Evolutionary conservation across 2,888 invertebrate species (phyloP).

Genomic region (Andrena praecox): DNA sequence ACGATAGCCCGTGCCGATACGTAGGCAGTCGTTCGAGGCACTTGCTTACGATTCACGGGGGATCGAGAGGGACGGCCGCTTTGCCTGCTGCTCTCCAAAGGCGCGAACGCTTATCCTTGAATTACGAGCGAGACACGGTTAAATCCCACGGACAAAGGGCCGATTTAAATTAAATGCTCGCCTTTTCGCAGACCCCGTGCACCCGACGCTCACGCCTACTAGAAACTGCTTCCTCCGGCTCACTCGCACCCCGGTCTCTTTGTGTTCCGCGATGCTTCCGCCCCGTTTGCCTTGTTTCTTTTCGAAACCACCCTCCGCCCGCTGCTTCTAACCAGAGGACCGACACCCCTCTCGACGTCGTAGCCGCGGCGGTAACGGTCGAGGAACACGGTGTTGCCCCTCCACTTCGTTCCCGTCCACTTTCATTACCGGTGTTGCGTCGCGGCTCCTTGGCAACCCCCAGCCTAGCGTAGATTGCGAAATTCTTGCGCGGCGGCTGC

Average conservation of each 20-base stretch:
- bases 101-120: slow-evolving; percentile 72
- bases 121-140: slow-evolving; percentile 72
- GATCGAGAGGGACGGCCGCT: slow-evolving; percentile 57
- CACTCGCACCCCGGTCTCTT: slow-evolving; percentile 2
- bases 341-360: neutral
- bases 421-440: slow-evolving; percentile 65
- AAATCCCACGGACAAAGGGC: slow-evolving; percentile 70
- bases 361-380: neutral
- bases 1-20: slow-evolving; percentile 62
- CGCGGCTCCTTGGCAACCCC: slow-evolving; percentile 20
- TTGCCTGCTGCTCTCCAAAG: slow-evolving; percentile 16
- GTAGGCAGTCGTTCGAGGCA: slow-evolving; percentile 46
- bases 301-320: slow-evolving; percentile 51
- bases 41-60: slow-evolving; percentile 65
- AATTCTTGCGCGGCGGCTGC: slow-evolving; percentile 58
- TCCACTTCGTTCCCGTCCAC: slow-evolving; percentile 61
- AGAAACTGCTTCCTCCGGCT: slow-evolving; percentile 29
- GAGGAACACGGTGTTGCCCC: slow-evolving; percentile 39
- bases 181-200: slow-evolving; percentile 61
- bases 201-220: slow-evolving; percentile 43
- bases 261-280: slow-evolving; percentile 16
- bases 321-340: neutral
- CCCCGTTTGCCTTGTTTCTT: slow-evolving; percentile 40
- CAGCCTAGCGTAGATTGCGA: slow-evolving; percentile 56
- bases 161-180: slow-evolving; percentile 78